Evolutionary conservation across 30 jellyfish, hydroid and myxozoan genomes (phyloP).

Genomic region (Euphysa ruthae): DNA sequence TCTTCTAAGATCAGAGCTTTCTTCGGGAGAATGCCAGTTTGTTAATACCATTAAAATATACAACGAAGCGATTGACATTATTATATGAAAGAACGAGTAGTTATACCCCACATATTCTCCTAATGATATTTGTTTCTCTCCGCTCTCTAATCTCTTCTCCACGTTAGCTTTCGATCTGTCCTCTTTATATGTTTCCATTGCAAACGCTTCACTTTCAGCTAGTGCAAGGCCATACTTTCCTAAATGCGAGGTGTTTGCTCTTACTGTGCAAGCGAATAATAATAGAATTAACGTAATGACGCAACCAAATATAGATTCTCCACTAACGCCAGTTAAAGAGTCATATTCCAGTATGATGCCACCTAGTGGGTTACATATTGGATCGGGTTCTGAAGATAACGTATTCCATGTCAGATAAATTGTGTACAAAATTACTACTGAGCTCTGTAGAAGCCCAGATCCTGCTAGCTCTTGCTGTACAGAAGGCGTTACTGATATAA

Average conservation of each 20-base stretch:
- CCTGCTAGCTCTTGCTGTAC: constrained; percentile 95
- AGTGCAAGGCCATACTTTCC: constrained; percentile 93
- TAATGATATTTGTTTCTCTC: constrained; percentile 31
- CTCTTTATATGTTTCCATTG: constrained; percentile 35
- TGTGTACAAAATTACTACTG: constrained; percentile 80
- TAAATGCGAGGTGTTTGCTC: constrained; percentile 88
- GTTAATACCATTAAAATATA: constrained; percentile 75
- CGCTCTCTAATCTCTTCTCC: constrained; percentile 26
- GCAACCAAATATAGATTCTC: constrained; percentile 89
- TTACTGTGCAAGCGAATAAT: constrained; percentile 87
- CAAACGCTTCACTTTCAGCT: constrained; percentile 92
- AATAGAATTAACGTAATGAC: constrained; percentile 59
- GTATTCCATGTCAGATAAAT: constrained; percentile 86
- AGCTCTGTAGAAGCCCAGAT: constrained; percentile 89
- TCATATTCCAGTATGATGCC: constrained; percentile 82
- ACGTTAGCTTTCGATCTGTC: constrained; percentile 30
- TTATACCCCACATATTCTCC: constrained; percentile 86
- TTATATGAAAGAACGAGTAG: constrained; percentile 76
- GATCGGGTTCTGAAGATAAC: constrained; percentile 93
- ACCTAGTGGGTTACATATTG: constrained; percentile 92
- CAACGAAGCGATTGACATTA: constrained; percentile 68
- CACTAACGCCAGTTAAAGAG: constrained; percentile 76
- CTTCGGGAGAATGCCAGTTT: constrained; percentile 98
- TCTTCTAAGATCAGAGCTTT: constrained; percentile 55
- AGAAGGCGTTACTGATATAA: constrained; percentile 85